Percentiles rank a stretch among this genome's conserved stretches.
Conservation (phyloP, 2,113 vertebrate genomes). For the Empidonax traillii region DNA sequence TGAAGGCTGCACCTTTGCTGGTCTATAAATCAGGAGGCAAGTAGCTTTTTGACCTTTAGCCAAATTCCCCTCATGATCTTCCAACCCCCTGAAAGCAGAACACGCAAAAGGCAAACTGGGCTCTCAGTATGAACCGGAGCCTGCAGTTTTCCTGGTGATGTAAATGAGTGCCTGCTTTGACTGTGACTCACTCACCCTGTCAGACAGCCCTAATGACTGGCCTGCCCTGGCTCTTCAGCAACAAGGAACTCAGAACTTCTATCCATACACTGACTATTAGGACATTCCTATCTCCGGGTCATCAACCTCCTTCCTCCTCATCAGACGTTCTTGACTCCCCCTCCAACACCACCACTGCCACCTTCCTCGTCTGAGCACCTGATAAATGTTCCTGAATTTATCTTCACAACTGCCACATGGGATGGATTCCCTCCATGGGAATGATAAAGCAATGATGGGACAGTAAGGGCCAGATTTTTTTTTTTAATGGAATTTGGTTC, state of each 20-base stretch:
- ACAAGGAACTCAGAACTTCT: neutral
- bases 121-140: neutral
- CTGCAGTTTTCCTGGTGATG: neutral
- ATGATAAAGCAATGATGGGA: neutral
- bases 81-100: neutral
- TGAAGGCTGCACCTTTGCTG: neutral
- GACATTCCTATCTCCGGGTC: neutral
- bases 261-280: neutral
- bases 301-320: accelerated
- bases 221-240: neutral
- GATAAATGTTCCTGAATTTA: neutral
- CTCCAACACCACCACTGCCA: neutral
- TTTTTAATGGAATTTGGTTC: neutral
- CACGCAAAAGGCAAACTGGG: neutral
- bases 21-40: neutral
- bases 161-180: neutral
- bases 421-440: neutral
- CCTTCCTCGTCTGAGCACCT: neutral
- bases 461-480: neutral
- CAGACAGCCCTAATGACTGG: neutral
- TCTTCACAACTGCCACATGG: neutral
- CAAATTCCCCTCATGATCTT: neutral
- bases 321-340: neutral
- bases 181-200: neutral
- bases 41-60: neutral